Evolutionary conservation across 2,888 invertebrate species (phyloP).

Genomic region (Orchestes rusci): DNA sequence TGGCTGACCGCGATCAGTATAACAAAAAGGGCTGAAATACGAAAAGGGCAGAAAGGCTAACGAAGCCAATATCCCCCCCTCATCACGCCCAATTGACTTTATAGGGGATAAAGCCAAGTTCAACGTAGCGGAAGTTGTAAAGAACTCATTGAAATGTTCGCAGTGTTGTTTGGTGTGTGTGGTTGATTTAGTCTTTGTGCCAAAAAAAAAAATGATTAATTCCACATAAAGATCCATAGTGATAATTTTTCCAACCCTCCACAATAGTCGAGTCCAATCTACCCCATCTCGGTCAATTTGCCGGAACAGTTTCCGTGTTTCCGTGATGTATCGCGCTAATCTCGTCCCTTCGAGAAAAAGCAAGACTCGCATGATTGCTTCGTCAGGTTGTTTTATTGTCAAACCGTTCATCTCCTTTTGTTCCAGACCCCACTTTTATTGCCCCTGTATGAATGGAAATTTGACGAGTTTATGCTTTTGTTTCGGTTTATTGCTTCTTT

Average conservation of each 20-base stretch:
- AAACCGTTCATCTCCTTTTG: too few relatives aligned
- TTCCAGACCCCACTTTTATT: too few relatives aligned
- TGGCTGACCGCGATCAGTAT: too few relatives aligned
- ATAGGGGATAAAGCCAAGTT: constrained; percentile 12
- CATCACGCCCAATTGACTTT: constrained; percentile 16
- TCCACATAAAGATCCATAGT: too few relatives aligned
- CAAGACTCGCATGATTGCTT: constrained; percentile 41
- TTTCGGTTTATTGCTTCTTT: too few relatives aligned
- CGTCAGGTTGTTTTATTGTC: constrained; percentile 44
- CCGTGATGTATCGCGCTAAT: constrained; percentile 43
- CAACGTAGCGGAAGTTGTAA: constrained; percentile 31
- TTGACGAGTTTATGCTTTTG: too few relatives aligned
- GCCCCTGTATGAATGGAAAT: too few relatives aligned
- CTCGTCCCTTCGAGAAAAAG: constrained; percentile 35
- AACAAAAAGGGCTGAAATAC: constrained; percentile 19
- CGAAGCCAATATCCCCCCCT: constrained; percentile 24
- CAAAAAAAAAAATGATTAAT: too few relatives aligned
- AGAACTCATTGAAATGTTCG: constrained; percentile 44
- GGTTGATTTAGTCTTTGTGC: too few relatives aligned
- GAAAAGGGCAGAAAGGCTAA: constrained; percentile 23
- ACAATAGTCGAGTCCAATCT: constrained; percentile 18
- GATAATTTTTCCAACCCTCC: constrained; percentile 2
- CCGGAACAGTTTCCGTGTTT: constrained; percentile 25
- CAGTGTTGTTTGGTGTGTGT: too few relatives aligned
- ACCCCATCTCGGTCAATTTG: constrained; percentile 28